phyloP scores from a whole-genome alignment of 2,888 invertebrate species.

The Perdita meconis region DNA sequence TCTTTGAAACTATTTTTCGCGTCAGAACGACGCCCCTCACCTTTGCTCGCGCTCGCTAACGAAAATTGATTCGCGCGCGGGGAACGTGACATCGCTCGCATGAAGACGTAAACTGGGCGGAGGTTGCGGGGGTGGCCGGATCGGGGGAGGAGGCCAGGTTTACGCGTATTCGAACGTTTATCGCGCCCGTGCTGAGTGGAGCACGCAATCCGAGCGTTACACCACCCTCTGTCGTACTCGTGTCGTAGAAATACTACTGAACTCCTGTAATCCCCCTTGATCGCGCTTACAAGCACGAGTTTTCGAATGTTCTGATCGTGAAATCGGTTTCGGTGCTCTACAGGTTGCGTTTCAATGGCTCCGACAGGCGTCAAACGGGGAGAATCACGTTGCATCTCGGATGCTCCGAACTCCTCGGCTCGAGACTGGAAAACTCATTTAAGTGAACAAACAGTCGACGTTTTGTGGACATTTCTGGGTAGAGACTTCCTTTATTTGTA shows the following conservation, averaged over 20 bases:
- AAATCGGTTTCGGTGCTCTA: conserved; percentile 62
- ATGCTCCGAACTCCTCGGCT: conserved; percentile 27
- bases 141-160: conserved; percentile 64
- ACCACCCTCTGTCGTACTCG: conserved; percentile 63
- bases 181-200: conserved; percentile 67
- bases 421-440: conserved; percentile 22
- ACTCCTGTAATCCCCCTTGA: conserved; percentile 65
- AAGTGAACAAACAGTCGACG: conserved; percentile 4
- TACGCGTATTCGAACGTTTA: conserved; percentile 77
- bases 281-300: conserved; percentile 66
- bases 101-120: conserved; percentile 51
- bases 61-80: conserved; percentile 53
- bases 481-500: too few species aligned
- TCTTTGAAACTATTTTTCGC: conserved; percentile 23
- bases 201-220: conserved; percentile 74
- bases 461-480: conserved; percentile 9
- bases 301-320: conserved; percentile 67
- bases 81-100: conserved; percentile 33
- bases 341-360: conserved; percentile 60
- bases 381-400: conserved; percentile 37
- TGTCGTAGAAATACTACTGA: conserved; percentile 66
- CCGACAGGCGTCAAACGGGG: conserved; percentile 29
- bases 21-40: too few species aligned
- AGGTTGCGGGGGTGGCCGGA: not conserved
- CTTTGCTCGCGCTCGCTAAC: conserved; percentile 37